These are phyloP conservation scores for Mionectes olivaceus DNA, from an alignment of 2,797 vertebrate genomes.

Conservation along the genomic window DNA sequence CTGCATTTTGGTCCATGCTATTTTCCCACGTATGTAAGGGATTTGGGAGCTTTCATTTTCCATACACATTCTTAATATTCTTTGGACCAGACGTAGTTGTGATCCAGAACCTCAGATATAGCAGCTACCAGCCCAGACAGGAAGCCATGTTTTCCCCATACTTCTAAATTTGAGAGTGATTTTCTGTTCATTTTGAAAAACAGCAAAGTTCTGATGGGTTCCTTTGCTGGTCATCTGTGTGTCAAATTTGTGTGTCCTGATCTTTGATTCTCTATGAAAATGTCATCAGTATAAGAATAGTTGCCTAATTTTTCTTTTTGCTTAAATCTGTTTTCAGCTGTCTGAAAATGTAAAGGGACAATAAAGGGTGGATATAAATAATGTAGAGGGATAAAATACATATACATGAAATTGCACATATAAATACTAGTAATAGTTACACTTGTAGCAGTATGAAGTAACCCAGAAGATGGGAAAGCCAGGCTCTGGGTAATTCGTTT, in stretches of 20 bases:
- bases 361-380: neutral
- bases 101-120: neutral
- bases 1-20: fast-evolving
- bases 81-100: neutral
- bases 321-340: neutral
- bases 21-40: neutral
- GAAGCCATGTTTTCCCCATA: neutral
- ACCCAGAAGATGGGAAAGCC: neutral
- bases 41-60: neutral
- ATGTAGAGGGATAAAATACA: neutral
- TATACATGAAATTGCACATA: neutral
- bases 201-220: neutral
- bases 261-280: neutral
- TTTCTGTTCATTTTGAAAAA: neutral
- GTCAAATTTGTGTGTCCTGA: neutral
- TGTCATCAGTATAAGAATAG: neutral
- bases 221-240: neutral
- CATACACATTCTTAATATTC: neutral
- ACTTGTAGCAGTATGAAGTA: neutral
- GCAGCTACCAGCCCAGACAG: neutral
- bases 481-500: neutral
- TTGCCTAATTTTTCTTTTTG: neutral
- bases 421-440: neutral
- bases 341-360: neutral
- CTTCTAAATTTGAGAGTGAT: neutral